Evolutionary conservation across 2,113 vertebrate species (phyloP), one percentile per base, ranked within the genome.

Genomic region (Cavia aperea): DNA sequence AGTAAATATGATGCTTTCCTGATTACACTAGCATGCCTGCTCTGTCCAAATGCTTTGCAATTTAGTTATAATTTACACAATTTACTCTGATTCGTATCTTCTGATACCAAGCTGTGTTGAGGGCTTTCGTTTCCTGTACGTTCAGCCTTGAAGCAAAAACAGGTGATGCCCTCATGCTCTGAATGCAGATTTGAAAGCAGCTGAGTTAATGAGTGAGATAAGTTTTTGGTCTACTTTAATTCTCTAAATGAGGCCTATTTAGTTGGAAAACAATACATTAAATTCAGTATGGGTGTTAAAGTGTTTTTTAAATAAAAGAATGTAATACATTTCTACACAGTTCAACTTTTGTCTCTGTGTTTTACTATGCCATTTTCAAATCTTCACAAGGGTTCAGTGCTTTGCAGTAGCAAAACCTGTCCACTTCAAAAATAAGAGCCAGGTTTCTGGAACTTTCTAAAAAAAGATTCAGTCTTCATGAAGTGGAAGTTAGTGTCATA

Each of bases 1-100:
- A 93, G 72, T 66, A 97, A 97, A 96, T 96, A 96, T 63, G 88
- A 77, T 33, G 13, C 83, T 96, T 84, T 62, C 70, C 23, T 88
- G 96, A 97, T 97, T 94, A 96, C 77, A 94, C 33, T 88, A 79
- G 43, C 46, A 82, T 49, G 89, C 1, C 75, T 93, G 60, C 65
- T 96, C 95, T 94, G 93, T 95, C 95, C 86, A 91, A 72, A 92
- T 92, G 91, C 92, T 96, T 96, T 95, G 94, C 91, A 96, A 97
- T 97, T 96, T 81, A 86, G 88, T 93, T 92, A 26, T 91, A 96
- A 96, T 95, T 94, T 96, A 95, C n/a, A 49, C 90, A 95, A 96
- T 95, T 93, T 95, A 91, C 66, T 95, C 93, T 19, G 75, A 96
- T 86, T 97, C 96, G 95, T 91, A 94, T 95, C 62, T 79, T 95